Percentiles rank a stretch among this genome's conserved stretches.
Evolutionary conservation across 2,888 invertebrate genomes (phyloP).

Genomic region (Heliconius sara): DNA sequence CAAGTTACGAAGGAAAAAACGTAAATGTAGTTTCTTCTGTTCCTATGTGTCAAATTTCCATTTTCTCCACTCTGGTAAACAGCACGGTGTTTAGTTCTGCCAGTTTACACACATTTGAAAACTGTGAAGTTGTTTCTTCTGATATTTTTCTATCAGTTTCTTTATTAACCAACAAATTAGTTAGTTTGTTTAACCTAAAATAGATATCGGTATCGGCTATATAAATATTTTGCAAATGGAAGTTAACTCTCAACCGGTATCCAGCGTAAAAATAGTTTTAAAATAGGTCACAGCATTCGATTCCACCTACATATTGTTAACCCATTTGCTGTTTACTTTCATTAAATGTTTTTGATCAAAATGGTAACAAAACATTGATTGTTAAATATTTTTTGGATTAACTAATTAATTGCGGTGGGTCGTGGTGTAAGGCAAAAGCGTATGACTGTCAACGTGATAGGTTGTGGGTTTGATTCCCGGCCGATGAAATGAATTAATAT

Average conservation of each 20-base stretch:
- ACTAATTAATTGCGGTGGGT: no score
- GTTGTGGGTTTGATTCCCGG: no score
- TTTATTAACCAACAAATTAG: background rate
- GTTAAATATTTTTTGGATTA: background rate
- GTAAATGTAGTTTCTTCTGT: no score
- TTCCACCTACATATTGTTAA: constrained; percentile 13
- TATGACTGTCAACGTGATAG: background rate
- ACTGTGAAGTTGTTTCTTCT: no score
- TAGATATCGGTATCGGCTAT: constrained; percentile 5
- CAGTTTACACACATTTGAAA: no score
- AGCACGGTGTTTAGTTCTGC: no score
- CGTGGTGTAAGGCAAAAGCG: background rate
- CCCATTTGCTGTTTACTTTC: constrained; percentile 9
- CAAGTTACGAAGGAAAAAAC: no score
- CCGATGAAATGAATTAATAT: no score
- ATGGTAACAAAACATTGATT: background rate
- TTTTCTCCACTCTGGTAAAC: no score
- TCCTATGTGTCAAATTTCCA: no score
- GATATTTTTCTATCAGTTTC: no score
- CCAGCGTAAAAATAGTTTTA: constrained; percentile 17
- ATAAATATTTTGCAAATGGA: constrained; percentile 23
- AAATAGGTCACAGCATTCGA: constrained; percentile 17
- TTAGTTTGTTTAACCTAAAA: background rate
- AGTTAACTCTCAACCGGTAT: constrained; percentile 21
- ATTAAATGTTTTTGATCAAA: constrained; percentile 6